Percentiles rank a stretch among this genome's conserved stretches.
Conservation (phyloP, 2,113 vertebrate genomes). For the Natator depressus region DNA sequence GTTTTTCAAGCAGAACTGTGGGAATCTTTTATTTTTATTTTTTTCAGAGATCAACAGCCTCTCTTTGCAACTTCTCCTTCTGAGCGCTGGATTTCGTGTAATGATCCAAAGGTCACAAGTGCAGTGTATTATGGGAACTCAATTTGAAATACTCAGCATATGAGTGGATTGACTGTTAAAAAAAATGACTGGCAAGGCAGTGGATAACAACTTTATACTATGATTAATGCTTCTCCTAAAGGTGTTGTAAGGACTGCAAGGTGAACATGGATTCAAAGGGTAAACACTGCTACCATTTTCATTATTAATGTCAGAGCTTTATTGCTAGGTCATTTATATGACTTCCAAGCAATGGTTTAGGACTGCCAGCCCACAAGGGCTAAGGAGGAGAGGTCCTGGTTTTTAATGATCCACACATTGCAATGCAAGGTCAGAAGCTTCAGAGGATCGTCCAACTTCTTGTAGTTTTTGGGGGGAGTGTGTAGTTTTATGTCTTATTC, state of each 20-base stretch:
- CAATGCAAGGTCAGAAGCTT: constrained; percentile 46
- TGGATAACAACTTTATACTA: constrained; percentile 10
- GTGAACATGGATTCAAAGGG: constrained; percentile 20
- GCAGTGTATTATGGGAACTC: constrained; percentile 28
- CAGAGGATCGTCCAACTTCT: constrained; percentile 56
- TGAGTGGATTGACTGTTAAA: constrained; percentile 37
- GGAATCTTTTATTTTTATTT: constrained; percentile 17
- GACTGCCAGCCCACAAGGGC: constrained; percentile 51
- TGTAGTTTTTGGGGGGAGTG: constrained; percentile 47
- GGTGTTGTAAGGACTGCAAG: constrained; percentile 19
- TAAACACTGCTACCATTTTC: constrained; percentile 54
- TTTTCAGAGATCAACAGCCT: constrained; percentile 47
- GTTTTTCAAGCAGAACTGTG: constrained; percentile 64
- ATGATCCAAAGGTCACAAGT: constrained; percentile 36
- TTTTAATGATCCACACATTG: neutral
- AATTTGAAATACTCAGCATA: constrained; percentile 8
- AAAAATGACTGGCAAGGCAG: constrained; percentile 32
- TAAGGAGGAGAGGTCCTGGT: constrained; percentile 31
- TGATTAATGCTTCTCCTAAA: constrained; percentile 7
- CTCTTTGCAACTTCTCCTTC: constrained; percentile 59
- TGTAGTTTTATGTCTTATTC: constrained; percentile 34
- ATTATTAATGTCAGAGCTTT: constrained; percentile 47
- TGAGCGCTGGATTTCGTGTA: constrained; percentile 51
- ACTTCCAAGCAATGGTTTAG: constrained; percentile 80
- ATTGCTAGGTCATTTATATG: constrained; percentile 62